Evolutionary conservation across 2,888 invertebrate species (phyloP).

Genomic region (Melinaea marsaeus): DNA sequence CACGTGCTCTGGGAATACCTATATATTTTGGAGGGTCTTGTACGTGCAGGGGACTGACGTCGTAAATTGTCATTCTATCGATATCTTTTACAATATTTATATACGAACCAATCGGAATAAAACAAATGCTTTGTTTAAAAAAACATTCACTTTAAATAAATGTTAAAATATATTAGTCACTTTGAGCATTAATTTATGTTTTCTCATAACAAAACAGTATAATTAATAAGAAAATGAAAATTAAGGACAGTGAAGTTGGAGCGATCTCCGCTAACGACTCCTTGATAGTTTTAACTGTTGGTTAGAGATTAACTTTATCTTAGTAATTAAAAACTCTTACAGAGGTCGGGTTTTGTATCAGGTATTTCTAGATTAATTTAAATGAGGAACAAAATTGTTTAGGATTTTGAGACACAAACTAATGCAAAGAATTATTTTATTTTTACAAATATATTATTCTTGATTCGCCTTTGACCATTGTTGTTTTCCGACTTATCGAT

Average conservation of each 20-base stretch:
- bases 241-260: background rate
- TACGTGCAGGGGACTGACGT: slow-evolving; percentile 18
- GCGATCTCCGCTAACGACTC: background rate
- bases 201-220: background rate
- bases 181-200: background rate
- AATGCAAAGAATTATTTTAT: no score
- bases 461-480: no score
- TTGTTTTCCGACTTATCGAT: no score
- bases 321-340: slow-evolving; percentile 1
- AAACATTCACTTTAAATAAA: no score
- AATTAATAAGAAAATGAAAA: background rate
- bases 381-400: no score
- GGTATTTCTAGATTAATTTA: background rate
- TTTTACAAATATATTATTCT: no score
- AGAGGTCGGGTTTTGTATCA: background rate
- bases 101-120: slow-evolving; percentile 11
- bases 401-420: no score
- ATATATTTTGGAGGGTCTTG: slow-evolving; percentile 13
- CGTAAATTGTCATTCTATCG: slow-evolving; percentile 25
- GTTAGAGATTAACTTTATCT: slow-evolving; percentile 3
- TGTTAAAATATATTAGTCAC: background rate
- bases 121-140: background rate
- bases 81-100: slow-evolving; percentile 22
- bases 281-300: slow-evolving; percentile 5
- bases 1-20: slow-evolving; percentile 18